Evolutionary conservation across 2,113 vertebrate species (phyloP), one percentile per base, ranked within the genome.

Genomic region (Eolophus roseicapilla): DNA sequence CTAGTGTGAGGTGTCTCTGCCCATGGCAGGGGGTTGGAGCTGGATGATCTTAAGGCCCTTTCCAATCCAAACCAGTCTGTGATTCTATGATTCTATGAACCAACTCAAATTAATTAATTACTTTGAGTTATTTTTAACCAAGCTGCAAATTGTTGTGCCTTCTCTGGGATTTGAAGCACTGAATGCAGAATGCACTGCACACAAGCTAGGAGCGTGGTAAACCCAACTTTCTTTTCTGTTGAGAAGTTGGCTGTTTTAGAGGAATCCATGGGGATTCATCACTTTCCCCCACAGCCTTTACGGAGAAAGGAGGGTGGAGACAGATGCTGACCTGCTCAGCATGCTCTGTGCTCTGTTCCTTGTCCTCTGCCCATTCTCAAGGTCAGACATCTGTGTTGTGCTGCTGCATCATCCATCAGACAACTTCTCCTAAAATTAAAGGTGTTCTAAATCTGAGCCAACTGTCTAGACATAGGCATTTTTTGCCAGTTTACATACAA

Each of bases 361-460:
- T 33, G 78, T 12, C 62, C 39, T 82, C 39, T 25, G 44, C 3
- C 1, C 18, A 2, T 33, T 14, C n/a, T 62, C 1, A 1, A 31
- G 25, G 41, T 55, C 24, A 3, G 55, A 4, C 31, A 46, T 1
- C 5, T n/a, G 27, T 0, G 1, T 17, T 29, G 49, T 35, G 41
- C 3, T 44, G 31, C 50, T 28, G 31, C 1, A 1, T 18, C 11
- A n/a, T 11, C 52, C 8, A 13, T 33, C 27, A 24, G 33, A 50
- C 2, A n/a, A 1, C 37, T 57, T 68, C 5, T 13, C 5, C 37
- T 47, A 35, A 55, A 70, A 41, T 35, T 14, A 69, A 29, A 46
- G 16, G 17, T 15, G 11, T 25, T 35, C 69, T 41, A 63, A 25
- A 55, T 69, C 11, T 4, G 33, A 69, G n/a, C 13, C 21, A 55